A percentile compares a stretch with the other conserved stretches of the same genome.
These are phyloP conservation scores for Epirrita christyi DNA, from an alignment of 2,888 invertebrate genomes.

Conservation along the genomic window DNA sequence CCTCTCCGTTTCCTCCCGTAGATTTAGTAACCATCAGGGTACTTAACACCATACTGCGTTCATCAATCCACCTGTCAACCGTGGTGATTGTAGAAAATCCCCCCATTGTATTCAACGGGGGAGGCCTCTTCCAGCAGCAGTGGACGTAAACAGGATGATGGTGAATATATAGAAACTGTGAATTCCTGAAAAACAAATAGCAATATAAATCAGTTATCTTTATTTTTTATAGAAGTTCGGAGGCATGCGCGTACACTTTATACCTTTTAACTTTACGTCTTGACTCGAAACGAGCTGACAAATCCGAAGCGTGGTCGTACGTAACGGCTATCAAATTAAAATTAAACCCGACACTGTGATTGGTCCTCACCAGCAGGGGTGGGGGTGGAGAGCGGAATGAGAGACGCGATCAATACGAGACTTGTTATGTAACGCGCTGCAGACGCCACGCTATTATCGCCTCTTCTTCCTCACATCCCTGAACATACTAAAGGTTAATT, in stretches of 20 bases:
- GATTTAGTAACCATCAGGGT: too few species aligned
- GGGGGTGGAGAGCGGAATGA: constrained; percentile 43
- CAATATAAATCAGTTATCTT: constrained; percentile 1
- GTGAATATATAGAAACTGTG: too few species aligned
- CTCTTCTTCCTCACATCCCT: constrained; percentile 25
- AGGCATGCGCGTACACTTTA: constrained; percentile 16
- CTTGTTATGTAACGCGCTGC: constrained; percentile 67
- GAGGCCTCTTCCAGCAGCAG: too few species aligned
- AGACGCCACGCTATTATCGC: constrained; percentile 43
- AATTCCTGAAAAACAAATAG: background rate
- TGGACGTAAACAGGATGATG: too few species aligned
- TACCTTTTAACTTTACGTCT: constrained; percentile 52
- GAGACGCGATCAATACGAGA: constrained; percentile 72
- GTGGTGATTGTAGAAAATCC: too few species aligned
- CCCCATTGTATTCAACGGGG: too few species aligned
- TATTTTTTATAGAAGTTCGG: background rate
- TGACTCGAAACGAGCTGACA: constrained; percentile 62
- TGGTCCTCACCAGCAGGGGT: constrained; percentile 56
- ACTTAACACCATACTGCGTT: too few species aligned
- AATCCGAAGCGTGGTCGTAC: constrained; percentile 62
- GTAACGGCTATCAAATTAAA: constrained; percentile 76
- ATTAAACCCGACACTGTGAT: constrained; percentile 69
- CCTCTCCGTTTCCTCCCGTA: too few species aligned
- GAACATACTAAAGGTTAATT: constrained; percentile 35
- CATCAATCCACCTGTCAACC: too few species aligned